phyloP scores from a whole-genome alignment of 2,797 vertebrate species.

The Crypturellus tataupa region DNA sequence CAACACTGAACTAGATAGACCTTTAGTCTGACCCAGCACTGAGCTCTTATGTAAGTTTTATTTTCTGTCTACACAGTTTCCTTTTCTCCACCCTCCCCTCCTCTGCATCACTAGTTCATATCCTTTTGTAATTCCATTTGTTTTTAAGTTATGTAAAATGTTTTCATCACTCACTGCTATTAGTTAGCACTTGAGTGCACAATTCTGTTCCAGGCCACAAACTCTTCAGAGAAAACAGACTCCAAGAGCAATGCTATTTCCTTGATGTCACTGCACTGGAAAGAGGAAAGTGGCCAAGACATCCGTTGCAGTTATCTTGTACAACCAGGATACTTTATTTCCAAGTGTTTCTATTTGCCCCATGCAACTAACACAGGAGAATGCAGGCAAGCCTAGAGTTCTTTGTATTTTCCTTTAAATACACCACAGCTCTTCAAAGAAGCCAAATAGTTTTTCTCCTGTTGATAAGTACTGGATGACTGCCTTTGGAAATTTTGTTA shows the following conservation, averaged over 20 bases:
- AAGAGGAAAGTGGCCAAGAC: background rate
- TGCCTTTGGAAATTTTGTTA: background rate
- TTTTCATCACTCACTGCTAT: background rate
- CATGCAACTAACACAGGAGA: background rate
- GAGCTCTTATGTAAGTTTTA: slow-evolving; percentile 3
- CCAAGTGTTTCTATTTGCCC: background rate
- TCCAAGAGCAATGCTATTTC: slow-evolving; percentile 21
- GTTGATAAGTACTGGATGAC: background rate
- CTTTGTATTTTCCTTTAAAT: background rate
- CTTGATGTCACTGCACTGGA: slow-evolving; percentile 20
- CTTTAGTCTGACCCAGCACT: background rate
- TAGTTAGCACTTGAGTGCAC: background rate
- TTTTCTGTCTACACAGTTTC: background rate
- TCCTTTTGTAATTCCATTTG: background rate
- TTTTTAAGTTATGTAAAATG: slow-evolving; percentile 22
- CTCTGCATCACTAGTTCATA: background rate
- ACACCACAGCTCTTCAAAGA: background rate
- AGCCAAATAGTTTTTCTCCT: background rate
- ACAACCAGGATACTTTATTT: background rate
- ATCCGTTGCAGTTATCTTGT: background rate
- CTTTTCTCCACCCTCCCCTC: background rate
- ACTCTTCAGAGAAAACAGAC: background rate
- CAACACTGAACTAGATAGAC: background rate
- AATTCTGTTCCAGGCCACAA: background rate
- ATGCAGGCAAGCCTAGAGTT: background rate